These are phyloP conservation scores for Erannis defoliaria DNA, from an alignment of 2,888 invertebrate species.

Conservation along the genomic window DNA sequence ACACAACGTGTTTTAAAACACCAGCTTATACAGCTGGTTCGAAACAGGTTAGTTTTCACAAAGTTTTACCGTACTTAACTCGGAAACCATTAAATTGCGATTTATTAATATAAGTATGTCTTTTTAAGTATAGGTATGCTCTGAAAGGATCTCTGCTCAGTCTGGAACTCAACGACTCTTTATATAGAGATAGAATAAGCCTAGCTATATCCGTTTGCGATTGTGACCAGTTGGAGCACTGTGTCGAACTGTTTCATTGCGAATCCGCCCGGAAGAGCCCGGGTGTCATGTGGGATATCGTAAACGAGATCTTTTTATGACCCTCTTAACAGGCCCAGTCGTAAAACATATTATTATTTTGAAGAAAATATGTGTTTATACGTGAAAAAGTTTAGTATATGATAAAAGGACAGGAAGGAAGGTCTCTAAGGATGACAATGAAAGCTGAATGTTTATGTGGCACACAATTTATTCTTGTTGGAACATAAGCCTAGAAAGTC, in stretches of 20 bases:
- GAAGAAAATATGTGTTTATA: slow-evolving; percentile 42
- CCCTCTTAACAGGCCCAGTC: slow-evolving; percentile 38
- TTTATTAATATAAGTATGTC: no score
- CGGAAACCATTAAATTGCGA: no score
- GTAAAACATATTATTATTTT: slow-evolving; percentile 43
- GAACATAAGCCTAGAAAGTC: not conserved
- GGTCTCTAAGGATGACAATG: slow-evolving; percentile 12
- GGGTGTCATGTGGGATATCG: slow-evolving; percentile 30
- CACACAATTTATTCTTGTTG: slow-evolving; percentile 12
- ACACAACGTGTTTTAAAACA: no score
- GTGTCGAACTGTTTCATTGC: slow-evolving; percentile 1
- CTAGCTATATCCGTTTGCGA: not conserved
- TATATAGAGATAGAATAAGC: not conserved
- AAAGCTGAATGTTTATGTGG: slow-evolving; percentile 20
- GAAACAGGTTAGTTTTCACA: no score
- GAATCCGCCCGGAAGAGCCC: slow-evolving; percentile 21
- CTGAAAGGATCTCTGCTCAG: no score
- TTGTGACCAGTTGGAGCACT: slow-evolving; percentile 5
- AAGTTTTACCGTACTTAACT: no score
- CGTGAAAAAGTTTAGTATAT: slow-evolving; percentile 30
- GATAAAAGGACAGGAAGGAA: slow-evolving; percentile 17
- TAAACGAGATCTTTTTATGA: slow-evolving; percentile 46
- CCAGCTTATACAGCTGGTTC: no score
- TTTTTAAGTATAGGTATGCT: no score
- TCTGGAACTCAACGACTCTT: no score